Conservation (phyloP, 1,140 invertebrate genomes). For the Drosophila ohnishii region DNA sequence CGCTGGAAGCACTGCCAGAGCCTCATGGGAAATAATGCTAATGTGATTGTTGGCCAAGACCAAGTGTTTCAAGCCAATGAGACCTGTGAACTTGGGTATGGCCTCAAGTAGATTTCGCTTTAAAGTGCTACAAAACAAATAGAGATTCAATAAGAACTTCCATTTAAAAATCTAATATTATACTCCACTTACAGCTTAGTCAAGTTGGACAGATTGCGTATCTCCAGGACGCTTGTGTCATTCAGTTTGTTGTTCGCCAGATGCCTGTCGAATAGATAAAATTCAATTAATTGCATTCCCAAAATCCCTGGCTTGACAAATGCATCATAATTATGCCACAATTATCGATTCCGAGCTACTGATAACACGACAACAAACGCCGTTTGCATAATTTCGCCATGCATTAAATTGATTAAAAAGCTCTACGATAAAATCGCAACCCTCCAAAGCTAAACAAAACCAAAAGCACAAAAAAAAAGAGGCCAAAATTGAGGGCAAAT, state of each 20-base stretch:
- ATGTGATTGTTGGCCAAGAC: constrained; percentile 87
- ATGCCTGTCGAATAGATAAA: constrained; percentile 68
- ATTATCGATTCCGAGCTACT: constrained; percentile 61
- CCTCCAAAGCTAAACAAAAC: constrained; percentile 33
- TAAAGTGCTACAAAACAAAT: constrained; percentile 36
- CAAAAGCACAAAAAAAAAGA: constrained; percentile 4
- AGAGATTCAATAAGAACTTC: not conserved
- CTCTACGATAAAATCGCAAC: constrained; percentile 69
- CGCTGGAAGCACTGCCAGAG: constrained; percentile 86
- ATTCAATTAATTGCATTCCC: constrained; percentile 36
- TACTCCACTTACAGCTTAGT: constrained; percentile 71
- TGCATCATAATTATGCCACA: constrained; percentile 50
- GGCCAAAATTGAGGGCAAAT: constrained; percentile 39
- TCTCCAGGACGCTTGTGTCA: constrained; percentile 84
- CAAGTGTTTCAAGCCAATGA: constrained; percentile 83
- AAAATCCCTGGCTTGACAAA: constrained; percentile 42
- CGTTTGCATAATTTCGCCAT: constrained; percentile 66
- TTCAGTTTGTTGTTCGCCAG: constrained; percentile 85
- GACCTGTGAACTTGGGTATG: constrained; percentile 72
- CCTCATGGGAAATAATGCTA: constrained; percentile 84
- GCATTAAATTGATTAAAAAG: constrained; percentile 78
- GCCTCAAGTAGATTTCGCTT: constrained; percentile 75
- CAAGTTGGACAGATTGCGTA: constrained; percentile 83
- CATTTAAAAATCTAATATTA: too few relatives aligned
- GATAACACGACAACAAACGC: constrained; percentile 39